A percentile compares a stretch with the other conserved stretches of the same genome.
Conservation (phyloP, 2,888 invertebrate genomes). For the Ennomos quercinarius region DNA sequence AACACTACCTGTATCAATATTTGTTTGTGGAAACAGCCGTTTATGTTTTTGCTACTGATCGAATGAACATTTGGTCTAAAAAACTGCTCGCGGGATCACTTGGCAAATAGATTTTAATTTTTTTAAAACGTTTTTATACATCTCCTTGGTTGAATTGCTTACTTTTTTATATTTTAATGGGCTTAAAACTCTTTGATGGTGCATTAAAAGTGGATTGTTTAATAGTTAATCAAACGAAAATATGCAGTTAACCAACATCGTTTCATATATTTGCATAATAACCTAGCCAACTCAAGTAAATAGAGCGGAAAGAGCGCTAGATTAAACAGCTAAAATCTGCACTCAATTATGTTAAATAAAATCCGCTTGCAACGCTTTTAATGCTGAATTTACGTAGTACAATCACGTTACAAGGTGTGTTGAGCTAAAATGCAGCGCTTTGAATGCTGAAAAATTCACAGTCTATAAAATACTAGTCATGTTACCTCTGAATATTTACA, state of each 20-base stretch:
- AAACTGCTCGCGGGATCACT: too few species aligned
- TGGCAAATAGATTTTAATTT: too few species aligned
- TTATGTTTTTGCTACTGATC: too few species aligned
- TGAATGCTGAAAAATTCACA: slow-evolving; percentile 14
- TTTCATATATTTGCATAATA: slow-evolving; percentile 10
- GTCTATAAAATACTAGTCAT: slow-evolving; percentile 3
- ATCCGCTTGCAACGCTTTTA: slow-evolving; percentile 26
- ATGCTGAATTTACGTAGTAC: slow-evolving; percentile 17
- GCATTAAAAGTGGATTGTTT: background rate
- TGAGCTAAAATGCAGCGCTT: slow-evolving; percentile 22
- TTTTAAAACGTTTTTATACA: too few species aligned
- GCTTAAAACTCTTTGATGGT: background rate
- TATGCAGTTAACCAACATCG: background rate
- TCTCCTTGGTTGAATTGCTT: too few species aligned
- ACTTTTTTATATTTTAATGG: too few species aligned
- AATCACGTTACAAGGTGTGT: slow-evolving; percentile 17
- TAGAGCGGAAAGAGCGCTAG: slow-evolving; percentile 17
- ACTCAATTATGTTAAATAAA: slow-evolving; percentile 33
- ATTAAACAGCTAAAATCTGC: slow-evolving; percentile 25
- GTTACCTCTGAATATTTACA: too few species aligned
- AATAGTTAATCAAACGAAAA: background rate
- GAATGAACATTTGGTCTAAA: too few species aligned
- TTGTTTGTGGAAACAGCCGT: too few species aligned
- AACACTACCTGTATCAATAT: too few species aligned
- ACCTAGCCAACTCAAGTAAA: slow-evolving; percentile 7